A percentile compares a stretch with the other conserved stretches of the same genome.
These are phyloP conservation scores for Sarcophaga variegata DNA, from an alignment of 2,888 invertebrate species.

Conservation along the genomic window DNA sequence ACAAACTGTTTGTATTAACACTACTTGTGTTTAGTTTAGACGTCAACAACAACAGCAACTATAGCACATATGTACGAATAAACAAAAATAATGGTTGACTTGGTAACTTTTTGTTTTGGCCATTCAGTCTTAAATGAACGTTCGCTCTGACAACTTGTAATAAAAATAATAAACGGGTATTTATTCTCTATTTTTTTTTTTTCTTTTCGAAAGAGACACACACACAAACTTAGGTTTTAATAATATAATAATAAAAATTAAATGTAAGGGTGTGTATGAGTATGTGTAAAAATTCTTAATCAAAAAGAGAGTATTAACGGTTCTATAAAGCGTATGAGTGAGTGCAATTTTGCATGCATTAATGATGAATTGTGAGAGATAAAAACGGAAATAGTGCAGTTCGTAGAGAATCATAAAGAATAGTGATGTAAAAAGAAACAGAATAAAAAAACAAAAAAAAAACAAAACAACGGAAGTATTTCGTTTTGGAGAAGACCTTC, in stretches of 20 bases:
- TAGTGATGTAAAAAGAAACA: constrained; percentile 35
- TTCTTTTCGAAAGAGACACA: background rate
- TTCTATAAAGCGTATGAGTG: constrained; percentile 13
- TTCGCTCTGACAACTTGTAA: constrained; percentile 75
- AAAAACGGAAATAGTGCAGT: constrained; percentile 67
- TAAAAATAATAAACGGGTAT: constrained; percentile 36
- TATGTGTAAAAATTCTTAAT: background rate
- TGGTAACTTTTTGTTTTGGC: constrained; percentile 71
- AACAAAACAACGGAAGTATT: constrained; percentile 37
- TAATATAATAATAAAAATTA: constrained; percentile 26
- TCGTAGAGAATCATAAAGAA: constrained; percentile 22
- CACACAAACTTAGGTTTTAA: background rate
- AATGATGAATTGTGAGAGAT: constrained; percentile 49
- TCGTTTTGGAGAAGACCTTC: background rate
- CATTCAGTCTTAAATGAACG: constrained; percentile 72
- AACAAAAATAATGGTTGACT: constrained; percentile 68
- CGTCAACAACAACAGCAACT: constrained; percentile 42
- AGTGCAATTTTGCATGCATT: background rate
- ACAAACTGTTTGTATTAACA: constrained; percentile 1
- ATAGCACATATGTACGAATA: background rate
- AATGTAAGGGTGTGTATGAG: constrained; percentile 28
- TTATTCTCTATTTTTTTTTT: no score
- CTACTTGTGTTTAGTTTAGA: constrained; percentile 43
- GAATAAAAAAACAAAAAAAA: constrained; percentile 36
- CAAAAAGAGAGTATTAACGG: constrained; percentile 43